Conservation (phyloP, 1,140 invertebrate species). For the Drosophila orosa region DNA sequence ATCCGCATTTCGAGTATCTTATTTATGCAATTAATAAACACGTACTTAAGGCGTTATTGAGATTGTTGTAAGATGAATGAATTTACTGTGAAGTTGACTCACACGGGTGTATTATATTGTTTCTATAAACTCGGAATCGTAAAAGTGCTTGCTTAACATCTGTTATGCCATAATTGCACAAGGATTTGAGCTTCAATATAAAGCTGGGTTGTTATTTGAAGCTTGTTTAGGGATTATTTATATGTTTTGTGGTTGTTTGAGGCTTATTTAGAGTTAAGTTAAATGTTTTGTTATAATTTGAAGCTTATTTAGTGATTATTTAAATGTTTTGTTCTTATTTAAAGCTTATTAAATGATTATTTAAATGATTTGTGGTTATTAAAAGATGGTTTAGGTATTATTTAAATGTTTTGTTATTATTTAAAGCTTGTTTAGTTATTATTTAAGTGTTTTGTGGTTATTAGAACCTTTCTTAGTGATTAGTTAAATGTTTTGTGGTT, state of each 20-base stretch:
- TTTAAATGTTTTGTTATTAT: not conserved
- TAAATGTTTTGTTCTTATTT: too few species aligned
- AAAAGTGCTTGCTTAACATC: slow-evolving; percentile 3
- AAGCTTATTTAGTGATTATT: too few species aligned
- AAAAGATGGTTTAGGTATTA: not conserved
- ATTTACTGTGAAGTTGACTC: not conserved
- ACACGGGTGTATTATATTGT: not conserved
- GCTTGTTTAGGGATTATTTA: too few species aligned
- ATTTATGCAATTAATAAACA: slow-evolving; percentile 40
- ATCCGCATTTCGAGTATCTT: slow-evolving; percentile 46
- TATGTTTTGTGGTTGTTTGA: too few species aligned
- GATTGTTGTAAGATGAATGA: slow-evolving; percentile 25
- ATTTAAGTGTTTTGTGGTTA: too few species aligned
- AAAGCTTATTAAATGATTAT: too few species aligned
- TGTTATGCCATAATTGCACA: not conserved
- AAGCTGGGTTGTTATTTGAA: not conserved
- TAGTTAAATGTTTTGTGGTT: not conserved
- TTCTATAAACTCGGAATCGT: not conserved
- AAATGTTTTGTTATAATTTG: too few species aligned
- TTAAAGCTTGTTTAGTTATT: too few species aligned
- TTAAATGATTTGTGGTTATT: too few species aligned
- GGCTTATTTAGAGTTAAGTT: too few species aligned
- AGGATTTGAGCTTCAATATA: too few species aligned
- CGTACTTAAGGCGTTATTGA: slow-evolving; percentile 43
- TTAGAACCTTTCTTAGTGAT: too few species aligned